A percentile compares a stretch with the other conserved stretches of the same genome.
Evolutionary conservation across 1,140 invertebrate genomes (phyloP).

Genomic region (Drosophila sulfurigaster): DNA sequence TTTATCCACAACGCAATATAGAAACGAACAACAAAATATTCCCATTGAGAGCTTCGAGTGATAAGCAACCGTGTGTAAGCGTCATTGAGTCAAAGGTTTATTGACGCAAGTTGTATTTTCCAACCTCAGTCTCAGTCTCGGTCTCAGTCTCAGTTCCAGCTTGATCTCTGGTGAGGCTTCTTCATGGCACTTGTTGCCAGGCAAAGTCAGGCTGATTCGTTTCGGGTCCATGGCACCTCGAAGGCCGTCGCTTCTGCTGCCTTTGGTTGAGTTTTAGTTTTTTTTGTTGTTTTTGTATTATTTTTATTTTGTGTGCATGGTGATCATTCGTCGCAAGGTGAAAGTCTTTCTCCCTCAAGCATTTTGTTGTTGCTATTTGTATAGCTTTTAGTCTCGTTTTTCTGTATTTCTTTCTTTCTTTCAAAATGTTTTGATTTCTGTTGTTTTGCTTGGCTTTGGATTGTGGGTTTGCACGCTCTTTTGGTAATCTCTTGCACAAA

Average conservation of each 20-base stretch:
- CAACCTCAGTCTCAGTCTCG: background rate
- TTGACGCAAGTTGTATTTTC: slow-evolving; percentile 56
- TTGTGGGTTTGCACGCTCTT: slow-evolving; percentile 56
- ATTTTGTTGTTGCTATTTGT: slow-evolving; percentile 76
- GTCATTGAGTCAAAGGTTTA: slow-evolving; percentile 77
- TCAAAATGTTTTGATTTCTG: slow-evolving; percentile 70
- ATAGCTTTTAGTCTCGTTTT: slow-evolving; percentile 70
- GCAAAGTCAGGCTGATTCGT: slow-evolving; percentile 49
- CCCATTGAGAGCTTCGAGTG: slow-evolving; percentile 55
- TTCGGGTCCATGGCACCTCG: slow-evolving; percentile 70
- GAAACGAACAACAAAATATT: slow-evolving; percentile 22
- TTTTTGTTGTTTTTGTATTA: slow-evolving; percentile 11
- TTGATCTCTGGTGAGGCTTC: slow-evolving; percentile 44
- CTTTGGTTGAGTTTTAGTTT: slow-evolving; percentile 23
- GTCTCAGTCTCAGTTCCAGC: slow-evolving; percentile 30
- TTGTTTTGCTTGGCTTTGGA: slow-evolving; percentile 48
- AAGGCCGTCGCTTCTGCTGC: slow-evolving; percentile 69
- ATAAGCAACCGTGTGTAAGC: slow-evolving; percentile 65
- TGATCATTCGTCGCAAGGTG: slow-evolving; percentile 70
- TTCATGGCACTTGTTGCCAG: slow-evolving; percentile 66
- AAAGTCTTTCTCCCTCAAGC: slow-evolving; percentile 82
- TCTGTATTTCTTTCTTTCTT: slow-evolving; percentile 25
- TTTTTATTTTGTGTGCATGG: slow-evolving; percentile 38
- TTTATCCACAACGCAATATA: slow-evolving; percentile 41
- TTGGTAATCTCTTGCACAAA: slow-evolving; percentile 59